Evolutionary conservation across 2,113 vertebrate genomes (phyloP).

Genomic region (Panthera uncia): DNA sequence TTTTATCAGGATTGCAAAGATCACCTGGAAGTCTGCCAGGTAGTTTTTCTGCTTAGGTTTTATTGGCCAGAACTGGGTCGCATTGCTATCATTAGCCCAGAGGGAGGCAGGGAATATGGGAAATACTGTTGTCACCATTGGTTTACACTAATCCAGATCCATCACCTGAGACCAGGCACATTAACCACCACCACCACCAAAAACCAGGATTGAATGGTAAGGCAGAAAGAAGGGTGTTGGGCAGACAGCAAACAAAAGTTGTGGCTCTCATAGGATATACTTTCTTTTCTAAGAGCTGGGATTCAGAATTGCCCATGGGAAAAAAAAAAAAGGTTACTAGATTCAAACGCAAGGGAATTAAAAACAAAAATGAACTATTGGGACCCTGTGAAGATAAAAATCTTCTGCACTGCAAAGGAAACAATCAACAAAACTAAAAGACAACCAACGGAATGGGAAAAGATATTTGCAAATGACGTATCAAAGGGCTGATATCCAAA

Average conservation of each 20-base stretch:
- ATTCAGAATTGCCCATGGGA: not conserved
- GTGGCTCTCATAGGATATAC: not conserved
- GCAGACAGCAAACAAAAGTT: not conserved
- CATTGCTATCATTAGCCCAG: not conserved
- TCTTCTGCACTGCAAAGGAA: too few relatives aligned
- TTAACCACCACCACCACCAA: not conserved
- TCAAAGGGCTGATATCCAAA: too few relatives aligned
- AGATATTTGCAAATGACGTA: too few relatives aligned
- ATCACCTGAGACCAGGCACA: not conserved
- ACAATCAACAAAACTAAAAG: too few relatives aligned
- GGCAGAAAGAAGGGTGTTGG: not conserved
- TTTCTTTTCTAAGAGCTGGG: not conserved
- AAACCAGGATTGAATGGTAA: not conserved
- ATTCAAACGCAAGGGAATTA: too few relatives aligned
- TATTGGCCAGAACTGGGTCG: not conserved
- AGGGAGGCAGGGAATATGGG: not conserved
- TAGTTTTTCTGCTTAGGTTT: not conserved
- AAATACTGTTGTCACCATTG: not conserved
- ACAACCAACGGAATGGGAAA: too few relatives aligned
- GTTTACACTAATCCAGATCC: not conserved
- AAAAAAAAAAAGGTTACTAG: too few relatives aligned
- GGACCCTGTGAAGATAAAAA: too few relatives aligned
- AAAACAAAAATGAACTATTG: too few relatives aligned
- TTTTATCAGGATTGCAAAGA: not conserved
- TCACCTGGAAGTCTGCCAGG: not conserved